Percentiles rank a stretch among this genome's conserved stretches.
These are phyloP conservation scores for Axea sp. DNA, from an alignment of 2,888 invertebrate species.

Conservation along the genomic window DNA sequence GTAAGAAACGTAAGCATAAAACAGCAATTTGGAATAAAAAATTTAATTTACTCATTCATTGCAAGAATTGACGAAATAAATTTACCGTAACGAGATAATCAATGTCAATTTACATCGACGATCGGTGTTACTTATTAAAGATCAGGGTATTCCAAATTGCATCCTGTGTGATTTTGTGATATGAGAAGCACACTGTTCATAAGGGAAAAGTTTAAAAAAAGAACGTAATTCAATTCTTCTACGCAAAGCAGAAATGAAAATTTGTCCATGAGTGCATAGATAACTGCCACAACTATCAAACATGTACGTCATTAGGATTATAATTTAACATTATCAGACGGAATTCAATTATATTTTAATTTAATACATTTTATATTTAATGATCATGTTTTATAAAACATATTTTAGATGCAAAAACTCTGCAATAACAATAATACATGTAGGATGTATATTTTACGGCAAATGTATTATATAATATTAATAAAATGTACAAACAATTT, in stretches of 20 bases:
- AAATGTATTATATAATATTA: too few species aligned
- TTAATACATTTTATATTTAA: conserved; percentile 8
- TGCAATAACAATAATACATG: too few species aligned
- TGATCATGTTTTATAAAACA: too few species aligned
- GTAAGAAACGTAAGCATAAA: too few species aligned
- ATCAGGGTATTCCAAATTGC: conserved; percentile 55
- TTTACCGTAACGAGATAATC: conserved; percentile 60
- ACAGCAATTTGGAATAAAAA: conserved; percentile 12
- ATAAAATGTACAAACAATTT: too few species aligned
- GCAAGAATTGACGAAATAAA: conserved; percentile 47
- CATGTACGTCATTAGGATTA: conserved; percentile 44
- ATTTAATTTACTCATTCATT: conserved; percentile 41
- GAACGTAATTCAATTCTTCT: conserved; percentile 54
- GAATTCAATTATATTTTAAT: conserved; percentile 34
- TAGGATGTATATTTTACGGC: too few species aligned
- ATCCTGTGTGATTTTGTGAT: conserved; percentile 43
- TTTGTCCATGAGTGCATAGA: conserved; percentile 43
- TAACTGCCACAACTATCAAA: conserved; percentile 29
- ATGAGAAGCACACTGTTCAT: conserved; percentile 30
- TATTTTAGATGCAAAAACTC: too few species aligned
- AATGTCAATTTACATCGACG: conserved; percentile 54
- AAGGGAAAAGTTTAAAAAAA: conserved; percentile 47
- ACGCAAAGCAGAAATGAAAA: conserved; percentile 53
- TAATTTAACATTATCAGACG: conserved; percentile 35
- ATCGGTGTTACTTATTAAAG: conserved; percentile 43